These are phyloP conservation scores for Trissolcus japonicus DNA, from an alignment of 2,888 invertebrate genomes.

Conservation along the genomic window DNA sequence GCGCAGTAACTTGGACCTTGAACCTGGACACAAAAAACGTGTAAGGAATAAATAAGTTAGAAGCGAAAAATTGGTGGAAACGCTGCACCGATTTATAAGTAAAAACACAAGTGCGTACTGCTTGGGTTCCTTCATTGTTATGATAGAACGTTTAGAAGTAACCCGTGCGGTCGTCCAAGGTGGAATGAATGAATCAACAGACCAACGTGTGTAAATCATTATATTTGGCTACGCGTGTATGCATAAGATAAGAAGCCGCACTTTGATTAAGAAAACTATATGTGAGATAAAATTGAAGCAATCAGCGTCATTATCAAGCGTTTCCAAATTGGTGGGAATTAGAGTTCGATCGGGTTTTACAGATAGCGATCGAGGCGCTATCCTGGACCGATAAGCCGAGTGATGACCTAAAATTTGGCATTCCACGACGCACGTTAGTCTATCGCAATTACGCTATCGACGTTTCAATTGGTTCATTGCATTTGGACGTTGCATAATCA, in stretches of 20 bases:
- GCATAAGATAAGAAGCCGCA: constrained; percentile 39
- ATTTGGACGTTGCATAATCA: constrained; percentile 20
- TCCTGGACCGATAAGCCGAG: constrained; percentile 12
- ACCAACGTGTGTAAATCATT: constrained; percentile 35
- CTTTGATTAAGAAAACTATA: constrained; percentile 41
- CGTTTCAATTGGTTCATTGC: constrained; percentile 21
- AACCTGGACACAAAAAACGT: constrained; percentile 77
- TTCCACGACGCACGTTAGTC: constrained; percentile 10
- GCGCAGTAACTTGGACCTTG: constrained; percentile 78
- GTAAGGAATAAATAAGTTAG: not conserved
- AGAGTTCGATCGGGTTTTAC: constrained; percentile 17
- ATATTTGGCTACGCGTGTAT: constrained; percentile 43
- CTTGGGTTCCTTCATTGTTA: not conserved
- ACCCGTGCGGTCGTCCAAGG: not conserved
- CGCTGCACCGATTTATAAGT: not conserved
- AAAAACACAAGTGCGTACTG: not conserved
- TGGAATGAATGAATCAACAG: constrained; percentile 30
- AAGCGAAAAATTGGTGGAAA: not conserved
- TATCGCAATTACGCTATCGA: constrained; percentile 6
- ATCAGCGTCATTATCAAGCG: constrained; percentile 30
- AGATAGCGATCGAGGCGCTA: constrained; percentile 30
- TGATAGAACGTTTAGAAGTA: not conserved
- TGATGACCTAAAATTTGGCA: constrained; percentile 37
- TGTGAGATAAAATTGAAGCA: constrained; percentile 47
- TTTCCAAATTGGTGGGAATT: constrained; percentile 27